Conservation (phyloP, 2,797 vertebrate genomes). For the Lacerta bilineata region DNA sequence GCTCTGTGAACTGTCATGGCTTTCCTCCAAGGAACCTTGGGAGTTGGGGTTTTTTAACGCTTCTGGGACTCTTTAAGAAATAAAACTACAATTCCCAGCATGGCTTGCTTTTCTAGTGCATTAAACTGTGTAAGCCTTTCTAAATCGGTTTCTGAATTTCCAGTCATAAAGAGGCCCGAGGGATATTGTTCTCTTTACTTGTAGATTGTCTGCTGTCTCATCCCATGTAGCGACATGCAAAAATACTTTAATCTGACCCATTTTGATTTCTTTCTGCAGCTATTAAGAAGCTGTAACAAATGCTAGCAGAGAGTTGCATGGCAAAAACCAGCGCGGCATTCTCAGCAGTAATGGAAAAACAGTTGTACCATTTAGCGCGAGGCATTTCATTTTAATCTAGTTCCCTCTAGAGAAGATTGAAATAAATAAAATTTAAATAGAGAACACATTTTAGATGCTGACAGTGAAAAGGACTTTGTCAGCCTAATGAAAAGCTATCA, state of each 20-base stretch:
- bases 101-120: neutral
- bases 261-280: slow-evolving; percentile 45
- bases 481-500: slow-evolving; percentile 84
- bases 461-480: slow-evolving; percentile 81
- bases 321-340: slow-evolving; percentile 56
- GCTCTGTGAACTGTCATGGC: neutral
- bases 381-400: slow-evolving; percentile 75
- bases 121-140: neutral
- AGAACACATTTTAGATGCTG: slow-evolving; percentile 81
- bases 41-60: neutral
- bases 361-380: slow-evolving; percentile 60
- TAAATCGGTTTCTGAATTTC: neutral
- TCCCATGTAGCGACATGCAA: slow-evolving; percentile 38
- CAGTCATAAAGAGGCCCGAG: neutral
- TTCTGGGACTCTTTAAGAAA: neutral
- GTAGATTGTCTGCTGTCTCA: neutral
- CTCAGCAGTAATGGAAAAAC: slow-evolving; percentile 63
- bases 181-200: neutral
- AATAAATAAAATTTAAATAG: slow-evolving; percentile 86
- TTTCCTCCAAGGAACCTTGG: neutral
- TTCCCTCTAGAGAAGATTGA: slow-evolving; percentile 76
- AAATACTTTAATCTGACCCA: slow-evolving; percentile 25
- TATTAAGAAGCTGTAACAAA: slow-evolving; percentile 51
- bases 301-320: slow-evolving; percentile 55
- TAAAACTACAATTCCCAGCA: neutral